These are phyloP conservation scores for Turritopsis rubra DNA, from an alignment of 30 jellyfish, hydroid and myxozoan genomes.

Conservation along the genomic window DNA sequence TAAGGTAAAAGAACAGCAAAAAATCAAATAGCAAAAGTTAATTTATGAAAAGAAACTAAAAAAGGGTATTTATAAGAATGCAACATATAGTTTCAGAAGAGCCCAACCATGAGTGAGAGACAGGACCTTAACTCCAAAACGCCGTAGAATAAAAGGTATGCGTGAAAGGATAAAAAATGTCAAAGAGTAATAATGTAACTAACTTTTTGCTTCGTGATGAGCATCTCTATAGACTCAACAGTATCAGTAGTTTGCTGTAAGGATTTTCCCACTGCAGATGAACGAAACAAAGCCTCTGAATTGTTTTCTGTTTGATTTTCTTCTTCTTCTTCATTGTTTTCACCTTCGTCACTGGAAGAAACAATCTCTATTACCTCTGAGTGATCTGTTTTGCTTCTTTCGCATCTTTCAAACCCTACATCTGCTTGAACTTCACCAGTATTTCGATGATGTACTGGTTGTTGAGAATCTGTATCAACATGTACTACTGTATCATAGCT, in stretches of 20 bases:
- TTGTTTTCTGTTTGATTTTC: not conserved
- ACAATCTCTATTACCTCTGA: not conserved
- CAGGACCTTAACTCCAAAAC: too few species aligned
- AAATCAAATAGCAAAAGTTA: too few species aligned
- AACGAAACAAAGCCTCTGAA: not conserved
- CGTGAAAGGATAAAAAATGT: too few species aligned
- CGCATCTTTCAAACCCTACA: not conserved
- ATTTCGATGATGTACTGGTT: not conserved
- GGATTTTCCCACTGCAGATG: not conserved
- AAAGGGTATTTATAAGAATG: too few species aligned
- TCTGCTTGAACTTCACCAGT: not conserved
- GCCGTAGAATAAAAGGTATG: too few species aligned
- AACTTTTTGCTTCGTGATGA: constrained; percentile 11
- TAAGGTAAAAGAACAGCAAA: too few species aligned
- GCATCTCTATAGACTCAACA: constrained; percentile 1
- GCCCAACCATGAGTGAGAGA: too few species aligned
- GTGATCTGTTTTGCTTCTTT: not conserved
- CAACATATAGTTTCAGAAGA: too few species aligned
- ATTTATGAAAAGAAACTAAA: too few species aligned
- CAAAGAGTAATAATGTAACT: not conserved
- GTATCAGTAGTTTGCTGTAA: not conserved
- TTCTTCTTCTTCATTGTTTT: not conserved
- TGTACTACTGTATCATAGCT: too few species aligned
- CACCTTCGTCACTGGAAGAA: constrained; percentile 20
- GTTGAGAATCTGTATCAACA: not conserved